phyloP scores from a whole-genome alignment of 2,113 vertebrate species.

The Piprites chloris region DNA sequence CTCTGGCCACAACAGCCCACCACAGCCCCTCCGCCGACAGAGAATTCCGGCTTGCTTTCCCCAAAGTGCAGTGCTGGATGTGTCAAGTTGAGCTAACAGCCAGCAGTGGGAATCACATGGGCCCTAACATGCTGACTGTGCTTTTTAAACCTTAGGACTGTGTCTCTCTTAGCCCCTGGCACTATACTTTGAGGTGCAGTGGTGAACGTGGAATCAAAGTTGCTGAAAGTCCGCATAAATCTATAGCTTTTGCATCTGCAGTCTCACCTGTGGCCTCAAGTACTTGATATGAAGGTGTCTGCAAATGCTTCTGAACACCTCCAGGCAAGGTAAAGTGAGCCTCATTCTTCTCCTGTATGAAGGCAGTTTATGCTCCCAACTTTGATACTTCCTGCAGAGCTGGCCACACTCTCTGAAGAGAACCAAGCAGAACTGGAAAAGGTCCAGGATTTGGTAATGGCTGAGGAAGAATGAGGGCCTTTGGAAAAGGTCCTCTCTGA shows the following conservation, averaged over 20 bases:
- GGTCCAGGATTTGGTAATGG: background rate
- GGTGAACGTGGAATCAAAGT: background rate
- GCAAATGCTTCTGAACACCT: background rate
- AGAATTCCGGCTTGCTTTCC: background rate
- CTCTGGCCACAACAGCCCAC: background rate
- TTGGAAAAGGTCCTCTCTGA: background rate
- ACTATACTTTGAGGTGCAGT: background rate
- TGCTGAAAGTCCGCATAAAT: background rate
- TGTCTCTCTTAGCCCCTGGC: background rate
- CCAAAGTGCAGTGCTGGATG: background rate
- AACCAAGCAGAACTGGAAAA: background rate
- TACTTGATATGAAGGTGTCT: background rate
- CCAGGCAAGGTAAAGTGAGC: background rate
- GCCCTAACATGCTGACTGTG: background rate
- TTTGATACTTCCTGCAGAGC: background rate
- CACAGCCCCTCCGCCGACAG: background rate
- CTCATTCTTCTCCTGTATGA: background rate
- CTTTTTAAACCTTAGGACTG: background rate
- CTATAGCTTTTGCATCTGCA: background rate
- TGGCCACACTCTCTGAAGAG: background rate
- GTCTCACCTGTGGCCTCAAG: background rate
- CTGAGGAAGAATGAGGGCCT: background rate
- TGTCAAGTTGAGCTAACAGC: background rate
- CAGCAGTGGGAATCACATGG: background rate
- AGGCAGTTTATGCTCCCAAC: background rate